Base-by-base conservation (phyloP, 1,140 invertebrate genomes). In the Ephestia elutella region DNA sequence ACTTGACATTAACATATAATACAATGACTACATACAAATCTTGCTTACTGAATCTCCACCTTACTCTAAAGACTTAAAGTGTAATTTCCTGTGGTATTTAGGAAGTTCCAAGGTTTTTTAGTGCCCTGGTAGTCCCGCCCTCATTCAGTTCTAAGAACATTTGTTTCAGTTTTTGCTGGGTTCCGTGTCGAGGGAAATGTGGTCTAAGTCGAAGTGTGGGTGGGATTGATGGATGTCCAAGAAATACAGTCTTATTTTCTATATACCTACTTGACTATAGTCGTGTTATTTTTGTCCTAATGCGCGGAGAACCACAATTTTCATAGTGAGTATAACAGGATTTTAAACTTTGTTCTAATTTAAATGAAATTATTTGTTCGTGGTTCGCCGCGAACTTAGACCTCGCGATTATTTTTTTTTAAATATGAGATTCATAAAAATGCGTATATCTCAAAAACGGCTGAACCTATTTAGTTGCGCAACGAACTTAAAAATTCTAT, bases 51-150 rank as follows among this genome's bases (percentile, higher is more conserved):
- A 44, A 44, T 17, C 15, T 17, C 38, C 10, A 44, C 38, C 38
- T 15, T 44, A 44, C 15, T 44, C 13, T 2, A 5, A 17, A 44
- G 15, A 15, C 13, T 15, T 15, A 44, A 9, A 44, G 38, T 44
- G 2, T 44, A 44, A 15, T 10, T 17, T 44, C 13, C 13, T 3
- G n/a, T 44, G 65, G 65, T 63, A 67, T 71, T 68, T 56, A 30
- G 9, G 21, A 56, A 18, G 21, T 32, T 32, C 13, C n/a, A 25
- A 25, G 19, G 50, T 53, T 53, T 53, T 50, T 53, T 53, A 20
- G 50, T 53, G 21, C 2, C 17, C 8, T 25, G 21, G 10, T 25
- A 21, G 50, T 10, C 50, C 50, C 50, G 50, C 50, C 50, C 50
- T 18, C 17, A n/a, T 20, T 0, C 4, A 21, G 8, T 53, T 53